These are phyloP conservation scores for Scartelaos histophorus DNA, from an alignment of 2,113 vertebrate genomes.

Conservation along the genomic window DNA sequence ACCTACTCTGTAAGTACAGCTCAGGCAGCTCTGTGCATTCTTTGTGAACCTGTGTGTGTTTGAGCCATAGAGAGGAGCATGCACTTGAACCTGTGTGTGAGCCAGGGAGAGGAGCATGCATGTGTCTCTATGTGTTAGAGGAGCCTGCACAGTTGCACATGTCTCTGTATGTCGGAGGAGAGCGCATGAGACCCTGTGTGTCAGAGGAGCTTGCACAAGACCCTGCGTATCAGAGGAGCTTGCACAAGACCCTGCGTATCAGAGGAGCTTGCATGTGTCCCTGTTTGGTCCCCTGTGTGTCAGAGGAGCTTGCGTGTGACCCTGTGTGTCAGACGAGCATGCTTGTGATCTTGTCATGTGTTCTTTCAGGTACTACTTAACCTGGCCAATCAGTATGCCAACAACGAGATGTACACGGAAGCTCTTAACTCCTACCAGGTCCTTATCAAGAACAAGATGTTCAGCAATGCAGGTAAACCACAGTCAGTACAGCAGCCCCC, in stretches of 20 bases:
- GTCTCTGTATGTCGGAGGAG: too few relatives aligned
- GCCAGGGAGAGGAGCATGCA: too few relatives aligned
- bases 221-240: too few relatives aligned
- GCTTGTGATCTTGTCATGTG: neutral
- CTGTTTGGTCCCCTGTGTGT: neutral
- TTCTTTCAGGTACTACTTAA: slow-evolving; percentile 89
- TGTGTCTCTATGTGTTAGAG: neutral
- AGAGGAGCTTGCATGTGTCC: slow-evolving; percentile 1
- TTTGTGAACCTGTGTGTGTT: too few relatives aligned
- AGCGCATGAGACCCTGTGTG: too few relatives aligned
- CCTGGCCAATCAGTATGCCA: slow-evolving; percentile 91
- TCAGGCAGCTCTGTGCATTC: neutral
- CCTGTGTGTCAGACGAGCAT: too few relatives aligned
- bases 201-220: neutral
- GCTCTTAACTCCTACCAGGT: slow-evolving; percentile 94
- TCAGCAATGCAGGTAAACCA: slow-evolving; percentile 88
- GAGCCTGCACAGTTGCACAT: neutral
- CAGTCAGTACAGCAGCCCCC: neutral
- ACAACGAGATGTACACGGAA: slow-evolving; percentile 95
- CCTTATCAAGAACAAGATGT: slow-evolving; percentile 98
- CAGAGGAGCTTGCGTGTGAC: too few relatives aligned
- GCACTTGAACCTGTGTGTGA: neutral
- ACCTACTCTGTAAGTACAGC: slow-evolving; percentile 89
- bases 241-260: too few relatives aligned
- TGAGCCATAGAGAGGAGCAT: slow-evolving; percentile 2